phyloP scores from a whole-genome alignment of 2,797 vertebrate genomes.

The Esox lucius region DNA sequence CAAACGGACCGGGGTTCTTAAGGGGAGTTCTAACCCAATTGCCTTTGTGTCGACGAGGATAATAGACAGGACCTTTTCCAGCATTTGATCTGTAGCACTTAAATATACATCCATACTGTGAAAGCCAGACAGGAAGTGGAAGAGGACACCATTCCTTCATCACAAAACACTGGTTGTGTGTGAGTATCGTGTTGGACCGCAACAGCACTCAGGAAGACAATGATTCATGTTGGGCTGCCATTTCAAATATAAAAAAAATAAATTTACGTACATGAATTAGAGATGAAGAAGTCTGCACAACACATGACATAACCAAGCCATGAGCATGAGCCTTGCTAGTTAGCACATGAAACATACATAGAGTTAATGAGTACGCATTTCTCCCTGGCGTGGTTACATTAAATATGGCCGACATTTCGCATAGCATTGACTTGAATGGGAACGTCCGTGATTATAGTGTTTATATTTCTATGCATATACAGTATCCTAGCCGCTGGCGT shows the following conservation, averaged over 20 bases:
- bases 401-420: neutral
- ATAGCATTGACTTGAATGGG: neutral
- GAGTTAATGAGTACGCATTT: neutral
- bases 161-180: constrained; percentile 18
- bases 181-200: constrained; percentile 29
- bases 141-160: constrained; percentile 43
- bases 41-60: constrained; percentile 54
- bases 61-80: constrained; percentile 74
- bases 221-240: constrained; percentile 37
- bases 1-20: constrained; percentile 42
- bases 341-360: constrained; percentile 28
- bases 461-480: constrained; percentile 9
- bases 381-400: neutral
- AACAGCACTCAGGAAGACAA: constrained; percentile 63
- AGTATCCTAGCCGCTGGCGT: too few relatives aligned
- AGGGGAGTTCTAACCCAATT: constrained; percentile 55
- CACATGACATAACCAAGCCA: constrained; percentile 38
- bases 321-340: constrained; percentile 50
- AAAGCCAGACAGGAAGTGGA: constrained; percentile 61
- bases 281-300: constrained; percentile 3
- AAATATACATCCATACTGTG: constrained; percentile 83
- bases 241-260: constrained; percentile 23
- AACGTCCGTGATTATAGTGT: neutral
- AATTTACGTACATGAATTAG: neutral
- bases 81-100: constrained; percentile 85